Evolutionary conservation across 2,113 vertebrate species (phyloP).

Genomic region (Leptocoma aspasia): DNA sequence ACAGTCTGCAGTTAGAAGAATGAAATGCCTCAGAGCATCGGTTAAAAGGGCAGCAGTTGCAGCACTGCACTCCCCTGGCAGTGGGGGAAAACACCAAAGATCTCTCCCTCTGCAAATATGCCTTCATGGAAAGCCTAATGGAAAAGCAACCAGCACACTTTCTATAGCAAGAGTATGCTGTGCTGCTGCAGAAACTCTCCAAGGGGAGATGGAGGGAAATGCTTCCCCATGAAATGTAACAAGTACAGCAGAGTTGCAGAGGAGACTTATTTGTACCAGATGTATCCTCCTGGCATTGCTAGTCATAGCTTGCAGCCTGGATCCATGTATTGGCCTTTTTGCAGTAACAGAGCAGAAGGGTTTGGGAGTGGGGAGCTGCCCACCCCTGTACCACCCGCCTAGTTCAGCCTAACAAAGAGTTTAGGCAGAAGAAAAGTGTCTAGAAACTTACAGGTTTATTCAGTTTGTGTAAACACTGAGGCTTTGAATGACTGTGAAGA

Average conservation of each 20-base stretch:
- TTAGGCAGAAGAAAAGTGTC: not conserved
- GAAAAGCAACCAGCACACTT: not conserved
- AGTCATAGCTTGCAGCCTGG: not conserved
- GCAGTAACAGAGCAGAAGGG: not conserved
- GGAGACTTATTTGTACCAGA: not conserved
- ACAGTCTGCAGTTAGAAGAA: constrained; percentile 54
- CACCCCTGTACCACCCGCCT: not conserved
- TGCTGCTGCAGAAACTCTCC: not conserved
- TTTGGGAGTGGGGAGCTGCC: not conserved
- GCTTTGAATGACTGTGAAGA: not conserved
- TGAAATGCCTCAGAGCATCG: not conserved
- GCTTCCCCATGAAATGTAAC: not conserved
- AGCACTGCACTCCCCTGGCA: not conserved
- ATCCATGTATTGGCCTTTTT: not conserved
- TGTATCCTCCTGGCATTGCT: not conserved
- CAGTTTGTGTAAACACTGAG: not conserved
- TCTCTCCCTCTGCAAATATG: not conserved
- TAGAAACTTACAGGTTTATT: not conserved
- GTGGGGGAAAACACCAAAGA: not conserved
- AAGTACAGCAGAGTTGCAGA: not conserved
- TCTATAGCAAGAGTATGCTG: not conserved
- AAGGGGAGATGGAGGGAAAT: not conserved
- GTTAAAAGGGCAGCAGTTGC: not conserved
- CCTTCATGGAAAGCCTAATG: not conserved
- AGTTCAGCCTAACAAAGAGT: not conserved